Evolutionary conservation across 1,140 invertebrate genomes (phyloP).

Genomic region (Drosophila mauritiana): DNA sequence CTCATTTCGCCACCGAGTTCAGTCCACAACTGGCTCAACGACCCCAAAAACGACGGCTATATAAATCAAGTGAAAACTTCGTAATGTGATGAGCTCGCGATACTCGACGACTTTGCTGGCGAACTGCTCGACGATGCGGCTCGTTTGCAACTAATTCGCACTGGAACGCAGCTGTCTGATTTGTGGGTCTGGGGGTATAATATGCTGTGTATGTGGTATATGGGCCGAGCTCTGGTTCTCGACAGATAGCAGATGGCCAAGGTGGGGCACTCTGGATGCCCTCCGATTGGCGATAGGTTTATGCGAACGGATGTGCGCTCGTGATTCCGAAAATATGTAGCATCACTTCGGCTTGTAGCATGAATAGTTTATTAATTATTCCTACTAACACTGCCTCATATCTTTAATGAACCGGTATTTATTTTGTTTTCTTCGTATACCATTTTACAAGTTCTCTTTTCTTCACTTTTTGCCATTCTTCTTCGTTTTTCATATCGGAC

Average conservation of each 20-base stretch:
- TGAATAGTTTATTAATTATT: too few relatives aligned
- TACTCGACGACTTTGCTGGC: not conserved
- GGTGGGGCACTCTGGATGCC: slow-evolving; percentile 23
- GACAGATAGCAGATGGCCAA: slow-evolving; percentile 8
- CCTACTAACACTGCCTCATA: too few relatives aligned
- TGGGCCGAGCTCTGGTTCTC: slow-evolving; percentile 5
- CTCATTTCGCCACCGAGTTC: slow-evolving; percentile 47
- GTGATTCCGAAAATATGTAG: too few relatives aligned
- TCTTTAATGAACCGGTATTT: too few relatives aligned
- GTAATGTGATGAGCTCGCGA: not conserved
- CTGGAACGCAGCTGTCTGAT: not conserved
- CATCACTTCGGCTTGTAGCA: too few relatives aligned
- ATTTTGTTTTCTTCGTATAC: not conserved
- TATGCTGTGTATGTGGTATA: not conserved
- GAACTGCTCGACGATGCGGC: slow-evolving; percentile 43
- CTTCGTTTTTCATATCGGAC: not conserved
- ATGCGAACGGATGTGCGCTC: too few relatives aligned
- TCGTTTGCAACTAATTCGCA: slow-evolving; percentile 37
- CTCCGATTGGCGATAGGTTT: slow-evolving; percentile 3
- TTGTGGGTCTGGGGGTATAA: not conserved
- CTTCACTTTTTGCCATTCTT: too few relatives aligned
- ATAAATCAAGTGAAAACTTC: not conserved
- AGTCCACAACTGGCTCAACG: not conserved
- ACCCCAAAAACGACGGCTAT: not conserved
- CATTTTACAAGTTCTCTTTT: not conserved